phyloP scores from a whole-genome alignment of 1,140 invertebrate genomes.

The Eufriesea mexicana region DNA sequence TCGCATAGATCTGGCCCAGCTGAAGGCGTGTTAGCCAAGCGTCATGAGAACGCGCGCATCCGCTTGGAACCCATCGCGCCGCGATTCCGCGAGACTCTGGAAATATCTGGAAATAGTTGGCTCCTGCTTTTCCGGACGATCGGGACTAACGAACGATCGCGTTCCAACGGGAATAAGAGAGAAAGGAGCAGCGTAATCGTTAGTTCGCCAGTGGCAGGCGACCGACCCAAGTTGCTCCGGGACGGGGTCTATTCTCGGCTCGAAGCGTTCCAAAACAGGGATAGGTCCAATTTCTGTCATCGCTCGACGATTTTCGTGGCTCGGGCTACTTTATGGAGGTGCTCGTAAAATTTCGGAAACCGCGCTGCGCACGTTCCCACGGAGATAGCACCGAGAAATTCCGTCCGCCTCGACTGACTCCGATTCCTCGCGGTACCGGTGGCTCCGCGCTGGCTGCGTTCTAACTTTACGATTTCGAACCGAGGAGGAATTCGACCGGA shows the following conservation, averaged over 20 bases:
- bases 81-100: not conserved
- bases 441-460: not conserved
- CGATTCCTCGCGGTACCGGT: no score
- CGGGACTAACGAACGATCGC: not conserved
- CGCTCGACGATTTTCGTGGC: constrained; percentile 20
- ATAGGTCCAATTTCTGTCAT: constrained; percentile 61
- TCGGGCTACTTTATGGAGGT: constrained; percentile 40
- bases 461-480: constrained; percentile 9
- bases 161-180: not conserved
- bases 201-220: not conserved
- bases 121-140: not conserved
- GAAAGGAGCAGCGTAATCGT: not conserved
- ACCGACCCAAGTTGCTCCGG: constrained; percentile 1
- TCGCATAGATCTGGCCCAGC: no score
- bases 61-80: not conserved
- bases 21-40: no score
- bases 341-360: constrained; percentile 37
- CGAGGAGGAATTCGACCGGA: not conserved
- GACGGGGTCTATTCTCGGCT: constrained; percentile 47
- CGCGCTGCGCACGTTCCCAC: not conserved
- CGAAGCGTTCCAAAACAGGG: constrained; percentile 48
- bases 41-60: not conserved
- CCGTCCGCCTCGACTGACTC: no score
- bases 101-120: not conserved
- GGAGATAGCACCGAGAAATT: not conserved